Conservation (phyloP, 2,113 vertebrate species). For the Callopanchax toddi region DNA sequence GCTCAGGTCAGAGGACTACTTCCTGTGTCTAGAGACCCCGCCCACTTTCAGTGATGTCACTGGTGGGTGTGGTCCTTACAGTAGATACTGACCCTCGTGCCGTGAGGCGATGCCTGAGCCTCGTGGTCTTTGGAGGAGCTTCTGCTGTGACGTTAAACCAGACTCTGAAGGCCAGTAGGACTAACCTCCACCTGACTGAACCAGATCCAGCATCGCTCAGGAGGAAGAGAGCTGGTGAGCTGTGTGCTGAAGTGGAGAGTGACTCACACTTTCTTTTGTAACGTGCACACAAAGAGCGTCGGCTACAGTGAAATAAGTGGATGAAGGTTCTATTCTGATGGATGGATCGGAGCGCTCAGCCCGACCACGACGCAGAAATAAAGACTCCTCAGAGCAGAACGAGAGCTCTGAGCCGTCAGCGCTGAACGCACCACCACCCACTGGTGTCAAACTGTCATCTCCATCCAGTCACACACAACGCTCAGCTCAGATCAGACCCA, state of each 20-base stretch:
- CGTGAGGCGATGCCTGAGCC: too few relatives aligned
- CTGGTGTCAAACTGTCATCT: constrained; percentile 36
- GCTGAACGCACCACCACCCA: constrained; percentile 15
- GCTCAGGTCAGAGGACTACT: too few relatives aligned
- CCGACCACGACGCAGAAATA: not conserved
- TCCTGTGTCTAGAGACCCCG: too few relatives aligned
- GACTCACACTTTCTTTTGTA: constrained; percentile 47
- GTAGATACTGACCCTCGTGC: too few relatives aligned
- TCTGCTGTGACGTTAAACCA: too few relatives aligned
- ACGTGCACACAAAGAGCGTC: constrained; percentile 3
- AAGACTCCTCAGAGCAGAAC: not conserved
- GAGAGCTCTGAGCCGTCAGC: not conserved
- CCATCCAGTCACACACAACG: not conserved
- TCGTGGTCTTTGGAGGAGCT: too few relatives aligned
- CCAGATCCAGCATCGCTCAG: not conserved
- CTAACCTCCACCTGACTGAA: not conserved
- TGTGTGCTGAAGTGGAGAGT: constrained; percentile 27
- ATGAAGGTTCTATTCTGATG: constrained; percentile 6
- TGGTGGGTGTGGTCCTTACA: too few relatives aligned
- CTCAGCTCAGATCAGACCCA: not conserved
- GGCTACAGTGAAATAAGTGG: not conserved
- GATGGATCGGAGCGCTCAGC: not conserved
- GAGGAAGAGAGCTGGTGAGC: constrained; percentile 17
- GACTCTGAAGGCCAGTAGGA: too few relatives aligned
- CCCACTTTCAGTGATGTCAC: too few relatives aligned